Percentiles rank a stretch among this genome's conserved stretches.
Conservation (phyloP, 1,140 invertebrate genomes). For the Penaeus vannamei region DNA sequence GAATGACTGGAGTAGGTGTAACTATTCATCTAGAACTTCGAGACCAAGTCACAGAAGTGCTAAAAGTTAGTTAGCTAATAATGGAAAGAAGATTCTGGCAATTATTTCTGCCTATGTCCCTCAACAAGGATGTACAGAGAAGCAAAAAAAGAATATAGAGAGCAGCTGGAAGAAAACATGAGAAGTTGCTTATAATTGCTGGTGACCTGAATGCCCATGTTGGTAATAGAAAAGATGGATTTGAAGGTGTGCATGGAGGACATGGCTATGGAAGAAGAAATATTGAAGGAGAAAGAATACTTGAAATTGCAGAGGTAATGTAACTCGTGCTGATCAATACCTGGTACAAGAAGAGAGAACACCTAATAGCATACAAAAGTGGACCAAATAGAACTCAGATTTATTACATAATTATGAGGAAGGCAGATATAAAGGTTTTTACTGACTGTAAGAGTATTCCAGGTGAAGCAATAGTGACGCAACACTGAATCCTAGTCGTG, state of each 20-base stretch:
- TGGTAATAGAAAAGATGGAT: background rate
- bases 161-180: background rate
- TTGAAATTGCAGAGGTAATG: background rate
- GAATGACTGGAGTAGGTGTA: background rate
- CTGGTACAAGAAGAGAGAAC: background rate
- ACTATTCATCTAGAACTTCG: background rate
- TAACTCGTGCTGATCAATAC: background rate
- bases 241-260: background rate
- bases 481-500: background rate
- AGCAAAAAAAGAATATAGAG: too few relatives aligned
- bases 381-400: background rate
- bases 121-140: background rate
- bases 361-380: too few relatives aligned
- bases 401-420: background rate
- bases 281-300: background rate
- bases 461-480: background rate
- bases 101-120: background rate
- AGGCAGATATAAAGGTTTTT: background rate
- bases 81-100: background rate
- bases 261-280: background rate
- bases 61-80: background rate
- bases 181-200: background rate
- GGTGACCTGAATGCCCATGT: background rate
- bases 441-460: background rate
- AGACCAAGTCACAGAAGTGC: too few relatives aligned